These are phyloP conservation scores for Pyxicephalus adspersus DNA, from an alignment of 2,113 vertebrate genomes.

Conservation along the genomic window DNA sequence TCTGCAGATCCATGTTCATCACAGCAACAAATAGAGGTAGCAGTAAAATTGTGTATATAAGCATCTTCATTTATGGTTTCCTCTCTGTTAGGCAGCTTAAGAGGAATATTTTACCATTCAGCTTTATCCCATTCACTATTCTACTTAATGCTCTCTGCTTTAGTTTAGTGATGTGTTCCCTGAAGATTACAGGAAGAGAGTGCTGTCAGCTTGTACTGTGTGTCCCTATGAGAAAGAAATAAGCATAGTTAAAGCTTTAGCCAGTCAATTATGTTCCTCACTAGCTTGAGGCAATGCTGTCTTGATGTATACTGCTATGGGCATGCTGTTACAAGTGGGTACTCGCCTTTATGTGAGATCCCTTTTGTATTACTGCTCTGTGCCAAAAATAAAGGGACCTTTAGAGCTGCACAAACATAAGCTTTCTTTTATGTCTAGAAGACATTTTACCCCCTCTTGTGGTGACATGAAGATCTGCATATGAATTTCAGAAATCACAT, in stretches of 20 bases:
- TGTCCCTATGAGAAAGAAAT: conserved; percentile 35
- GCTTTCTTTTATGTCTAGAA: not conserved
- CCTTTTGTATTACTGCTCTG: conserved; percentile 34
- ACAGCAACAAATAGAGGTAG: conserved; percentile 26
- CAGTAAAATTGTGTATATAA: conserved; percentile 48
- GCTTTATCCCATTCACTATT: conserved; percentile 5
- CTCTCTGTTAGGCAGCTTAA: conserved; percentile 1
- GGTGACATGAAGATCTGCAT: conserved; percentile 14
- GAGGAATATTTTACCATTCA: conserved; percentile 20
- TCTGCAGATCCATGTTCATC: conserved; percentile 27
- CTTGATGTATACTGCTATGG: conserved; percentile 26
- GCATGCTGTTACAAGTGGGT: conserved; percentile 42
- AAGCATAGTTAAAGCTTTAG: conserved; percentile 22
- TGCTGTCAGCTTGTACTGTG: conserved; percentile 8
- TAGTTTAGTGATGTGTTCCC: conserved; percentile 17
- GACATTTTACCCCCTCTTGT: conserved; percentile 32
- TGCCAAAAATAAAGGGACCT: conserved; percentile 45
- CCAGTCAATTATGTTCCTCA: conserved; percentile 7
- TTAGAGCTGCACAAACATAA: conserved; percentile 15
- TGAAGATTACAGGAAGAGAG: conserved; percentile 26
- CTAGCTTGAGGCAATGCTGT: conserved; percentile 33
- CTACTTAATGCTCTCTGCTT: conserved; percentile 7
- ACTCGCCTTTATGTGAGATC: conserved; percentile 30
- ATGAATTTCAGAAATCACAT: not conserved
- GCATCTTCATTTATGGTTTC: conserved; percentile 30